Evolutionary conservation across 1,140 invertebrate genomes (phyloP).

Genomic region (Eumeta japonica): DNA sequence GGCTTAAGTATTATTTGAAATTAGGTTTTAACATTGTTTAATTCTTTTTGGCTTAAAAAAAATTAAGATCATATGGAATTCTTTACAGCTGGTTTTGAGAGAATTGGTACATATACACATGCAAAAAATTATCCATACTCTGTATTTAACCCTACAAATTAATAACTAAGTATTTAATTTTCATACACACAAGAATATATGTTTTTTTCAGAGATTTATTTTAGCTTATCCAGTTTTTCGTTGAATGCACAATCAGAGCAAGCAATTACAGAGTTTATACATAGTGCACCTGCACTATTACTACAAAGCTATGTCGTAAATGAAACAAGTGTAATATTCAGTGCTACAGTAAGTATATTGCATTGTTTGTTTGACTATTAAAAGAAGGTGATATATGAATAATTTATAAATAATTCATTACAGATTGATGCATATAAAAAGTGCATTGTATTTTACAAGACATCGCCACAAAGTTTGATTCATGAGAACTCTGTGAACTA

Average conservation of each 20-base stretch:
- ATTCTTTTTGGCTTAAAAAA: too few relatives aligned
- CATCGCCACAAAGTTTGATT: conserved; percentile 16
- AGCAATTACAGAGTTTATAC: conserved; percentile 32
- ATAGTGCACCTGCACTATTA: conserved; percentile 30
- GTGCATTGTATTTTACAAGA: conserved; percentile 44
- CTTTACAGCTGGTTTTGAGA: too few relatives aligned
- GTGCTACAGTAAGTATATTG: conserved; percentile 28
- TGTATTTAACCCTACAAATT: too few relatives aligned
- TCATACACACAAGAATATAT: too few relatives aligned
- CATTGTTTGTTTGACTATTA: too few relatives aligned
- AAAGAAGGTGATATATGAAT: not conserved
- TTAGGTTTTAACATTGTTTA: too few relatives aligned
- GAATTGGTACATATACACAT: too few relatives aligned
- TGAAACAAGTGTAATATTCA: conserved; percentile 18
- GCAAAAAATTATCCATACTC: too few relatives aligned
- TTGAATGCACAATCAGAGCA: conserved; percentile 26
- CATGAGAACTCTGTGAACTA: conserved; percentile 23
- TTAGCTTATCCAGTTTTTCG: conserved; percentile 17
- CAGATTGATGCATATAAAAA: conserved; percentile 29
- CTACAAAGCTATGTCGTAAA: conserved; percentile 25
- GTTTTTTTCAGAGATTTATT: conserved; percentile 35
- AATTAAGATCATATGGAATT: too few relatives aligned
- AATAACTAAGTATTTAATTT: too few relatives aligned
- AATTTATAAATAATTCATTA: conserved; percentile 13
- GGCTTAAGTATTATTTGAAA: too few relatives aligned